phyloP scores from a whole-genome alignment of 2,888 invertebrate species.

The Xestobium rufovillosum region DNA sequence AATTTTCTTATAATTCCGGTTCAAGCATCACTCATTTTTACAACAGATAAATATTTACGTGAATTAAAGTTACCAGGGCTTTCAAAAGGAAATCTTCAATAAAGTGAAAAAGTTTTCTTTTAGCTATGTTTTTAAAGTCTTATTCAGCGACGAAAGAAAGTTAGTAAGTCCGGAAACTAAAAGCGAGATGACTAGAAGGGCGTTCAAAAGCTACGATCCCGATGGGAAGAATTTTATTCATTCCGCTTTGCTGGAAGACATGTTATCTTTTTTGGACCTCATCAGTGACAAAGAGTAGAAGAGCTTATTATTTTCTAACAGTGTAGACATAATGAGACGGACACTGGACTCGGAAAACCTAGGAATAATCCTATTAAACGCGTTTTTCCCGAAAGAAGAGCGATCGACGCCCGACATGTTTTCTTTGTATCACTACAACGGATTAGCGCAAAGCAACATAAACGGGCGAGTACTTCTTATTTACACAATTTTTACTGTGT shows the following conservation, averaged over 20 bases:
- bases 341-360: conserved; percentile 84
- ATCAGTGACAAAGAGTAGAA: conserved; percentile 75
- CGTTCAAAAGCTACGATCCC: conserved; percentile 85
- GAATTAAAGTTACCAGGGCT: no score
- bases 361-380: conserved; percentile 81
- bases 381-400: conserved; percentile 81
- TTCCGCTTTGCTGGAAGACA: conserved; percentile 69
- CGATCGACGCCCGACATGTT: conserved; percentile 80
- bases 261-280: conserved; percentile 72
- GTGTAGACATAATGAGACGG: conserved; percentile 83
- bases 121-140: conserved; percentile 51
- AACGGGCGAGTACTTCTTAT: conserved; percentile 55
- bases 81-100: no score
- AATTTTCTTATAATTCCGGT: no score
- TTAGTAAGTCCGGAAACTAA: conserved; percentile 84
- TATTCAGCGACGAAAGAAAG: conserved; percentile 73
- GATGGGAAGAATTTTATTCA: conserved; percentile 90
- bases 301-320: conserved; percentile 35
- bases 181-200: conserved; percentile 74
- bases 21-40: no score
- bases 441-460: conserved; percentile 75
- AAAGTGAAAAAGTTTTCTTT: no score
- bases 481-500: conserved; percentile 9
- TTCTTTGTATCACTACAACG: conserved; percentile 84
- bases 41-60: no score